phyloP scores from a whole-genome alignment of 1,140 invertebrate species.

The Drosophila sp. region DNA sequence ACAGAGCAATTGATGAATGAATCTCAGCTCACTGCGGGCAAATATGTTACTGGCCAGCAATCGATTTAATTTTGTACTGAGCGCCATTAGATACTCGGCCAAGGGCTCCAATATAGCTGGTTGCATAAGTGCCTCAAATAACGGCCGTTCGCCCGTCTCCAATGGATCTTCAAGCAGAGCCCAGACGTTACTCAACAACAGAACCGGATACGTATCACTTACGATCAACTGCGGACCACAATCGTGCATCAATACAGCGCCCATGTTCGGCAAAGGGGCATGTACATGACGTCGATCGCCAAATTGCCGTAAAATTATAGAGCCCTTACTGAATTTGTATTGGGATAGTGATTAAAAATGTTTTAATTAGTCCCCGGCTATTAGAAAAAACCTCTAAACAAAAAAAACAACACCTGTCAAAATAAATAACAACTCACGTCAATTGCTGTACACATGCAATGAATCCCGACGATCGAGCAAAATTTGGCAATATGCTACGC shows the following conservation, averaged over 20 bases:
- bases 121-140: slow-evolving; percentile 53
- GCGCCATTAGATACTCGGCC: slow-evolving; percentile 49
- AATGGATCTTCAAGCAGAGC: slow-evolving; percentile 48
- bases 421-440: slow-evolving; percentile 51
- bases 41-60: slow-evolving; percentile 73
- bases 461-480: slow-evolving; percentile 62
- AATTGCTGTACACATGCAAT: slow-evolving; percentile 51
- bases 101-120: slow-evolving; percentile 60
- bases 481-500: slow-evolving; percentile 62
- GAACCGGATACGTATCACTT: slow-evolving; percentile 70
- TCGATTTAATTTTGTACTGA: slow-evolving; percentile 54
- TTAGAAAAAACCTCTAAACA: background rate
- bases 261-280: slow-evolving; percentile 72
- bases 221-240: slow-evolving; percentile 72
- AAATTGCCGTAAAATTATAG: slow-evolving; percentile 62
- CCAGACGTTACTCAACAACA: slow-evolving; percentile 69
- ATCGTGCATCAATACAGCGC: slow-evolving; percentile 67
- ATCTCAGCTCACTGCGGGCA: slow-evolving; percentile 69
- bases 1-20: slow-evolving; percentile 67
- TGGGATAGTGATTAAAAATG: slow-evolving; percentile 48
- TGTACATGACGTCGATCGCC: slow-evolving; percentile 68
- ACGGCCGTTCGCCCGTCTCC: slow-evolving; percentile 34
- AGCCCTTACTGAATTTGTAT: slow-evolving; percentile 44
- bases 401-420: background rate
- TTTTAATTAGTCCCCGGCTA: slow-evolving; percentile 11